These are phyloP conservation scores for Pantherophis alleghaniensis DNA, from an alignment of 2,797 vertebrate species.

Conservation along the genomic window DNA sequence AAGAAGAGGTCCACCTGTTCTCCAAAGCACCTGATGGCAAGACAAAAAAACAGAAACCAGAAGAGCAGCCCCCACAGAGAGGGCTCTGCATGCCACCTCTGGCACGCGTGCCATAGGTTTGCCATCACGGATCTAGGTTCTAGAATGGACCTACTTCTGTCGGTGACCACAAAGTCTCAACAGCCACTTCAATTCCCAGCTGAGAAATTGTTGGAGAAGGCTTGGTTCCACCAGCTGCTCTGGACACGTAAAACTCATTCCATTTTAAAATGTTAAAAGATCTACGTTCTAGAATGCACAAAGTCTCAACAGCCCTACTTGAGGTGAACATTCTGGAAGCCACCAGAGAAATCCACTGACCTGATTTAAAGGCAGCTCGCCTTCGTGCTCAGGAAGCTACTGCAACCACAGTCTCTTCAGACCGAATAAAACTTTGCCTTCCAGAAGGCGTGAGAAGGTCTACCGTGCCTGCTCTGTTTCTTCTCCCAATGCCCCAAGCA, in stretches of 20 bases:
- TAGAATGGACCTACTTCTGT: too few species aligned
- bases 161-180: too few species aligned
- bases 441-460: slow-evolving; percentile 47
- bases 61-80: too few species aligned
- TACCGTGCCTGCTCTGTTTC: slow-evolving; percentile 58
- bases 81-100: too few species aligned
- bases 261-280: neutral
- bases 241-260: neutral
- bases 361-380: neutral
- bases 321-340: neutral
- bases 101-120: too few species aligned
- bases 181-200: neutral
- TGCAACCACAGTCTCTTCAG: slow-evolving; percentile 46
- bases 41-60: neutral
- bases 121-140: neutral
- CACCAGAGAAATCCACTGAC: neutral
- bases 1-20: neutral
- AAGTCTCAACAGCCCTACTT: neutral
- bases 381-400: slow-evolving; percentile 45
- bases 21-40: neutral
- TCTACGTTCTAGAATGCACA: neutral
- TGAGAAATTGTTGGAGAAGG: neutral
- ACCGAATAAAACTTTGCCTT: neutral
- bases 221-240: neutral
- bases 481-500: slow-evolving; percentile 60